A percentile compares a stretch with the other conserved stretches of the same genome.
These are phyloP conservation scores for Acanthiza pusilla DNA, from an alignment of 2,797 vertebrate genomes.

Conservation along the genomic window DNA sequence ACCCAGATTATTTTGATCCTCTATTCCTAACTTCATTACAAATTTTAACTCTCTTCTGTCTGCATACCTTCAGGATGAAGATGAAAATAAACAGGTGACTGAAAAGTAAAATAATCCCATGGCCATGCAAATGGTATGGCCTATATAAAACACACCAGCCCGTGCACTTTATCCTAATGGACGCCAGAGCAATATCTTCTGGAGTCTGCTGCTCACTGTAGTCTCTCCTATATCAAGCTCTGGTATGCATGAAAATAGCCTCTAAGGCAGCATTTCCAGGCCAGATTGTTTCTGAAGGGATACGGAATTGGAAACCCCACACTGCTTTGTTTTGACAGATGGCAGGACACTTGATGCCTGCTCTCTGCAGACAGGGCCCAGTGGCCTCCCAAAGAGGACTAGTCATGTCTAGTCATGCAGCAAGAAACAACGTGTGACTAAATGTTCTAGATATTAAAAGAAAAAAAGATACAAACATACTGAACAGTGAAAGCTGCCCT, in stretches of 20 bases:
- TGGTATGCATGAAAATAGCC: background rate
- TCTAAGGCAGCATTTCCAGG: background rate
- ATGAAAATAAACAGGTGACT: background rate
- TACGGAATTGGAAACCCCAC: background rate
- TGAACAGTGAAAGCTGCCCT: background rate
- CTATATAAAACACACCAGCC: background rate
- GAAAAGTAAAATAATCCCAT: background rate
- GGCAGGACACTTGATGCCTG: background rate
- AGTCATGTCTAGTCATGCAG: background rate
- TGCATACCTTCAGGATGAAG: background rate
- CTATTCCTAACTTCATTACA: background rate
- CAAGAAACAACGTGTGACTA: background rate
- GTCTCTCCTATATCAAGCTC: background rate
- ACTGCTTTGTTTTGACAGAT: background rate
- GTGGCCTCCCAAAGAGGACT: background rate
- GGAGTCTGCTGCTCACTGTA: background rate
- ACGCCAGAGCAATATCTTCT: background rate
- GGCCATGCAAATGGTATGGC: background rate
- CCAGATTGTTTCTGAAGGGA: background rate
- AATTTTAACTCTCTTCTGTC: background rate
- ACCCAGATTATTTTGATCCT: background rate
- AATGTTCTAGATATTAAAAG: background rate
- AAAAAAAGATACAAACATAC: background rate
- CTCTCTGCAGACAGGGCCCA: background rate
- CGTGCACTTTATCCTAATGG: background rate